A percentile compares a stretch with the other conserved stretches of the same genome.
Conservation (phyloP, 2,113 vertebrate genomes). For the Sphyrna mokarran region DNA sequence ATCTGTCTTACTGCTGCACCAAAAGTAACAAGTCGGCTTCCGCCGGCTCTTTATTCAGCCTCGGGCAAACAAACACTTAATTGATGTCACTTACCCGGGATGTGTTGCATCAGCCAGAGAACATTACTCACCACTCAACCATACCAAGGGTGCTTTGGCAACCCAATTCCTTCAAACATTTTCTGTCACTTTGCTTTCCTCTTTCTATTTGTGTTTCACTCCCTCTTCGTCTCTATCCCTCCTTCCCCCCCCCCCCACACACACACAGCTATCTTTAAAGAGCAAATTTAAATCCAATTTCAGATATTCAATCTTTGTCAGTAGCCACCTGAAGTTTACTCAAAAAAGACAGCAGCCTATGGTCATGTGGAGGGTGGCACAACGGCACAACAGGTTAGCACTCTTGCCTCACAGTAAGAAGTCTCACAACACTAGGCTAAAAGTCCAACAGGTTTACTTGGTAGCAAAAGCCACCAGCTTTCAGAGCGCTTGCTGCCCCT, state of each 20-base stretch:
- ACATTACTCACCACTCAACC: neutral
- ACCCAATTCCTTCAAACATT: neutral
- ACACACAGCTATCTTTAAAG: neutral
- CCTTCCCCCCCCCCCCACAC: neutral
- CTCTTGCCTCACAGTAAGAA: too few species aligned
- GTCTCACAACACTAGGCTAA: too few species aligned
- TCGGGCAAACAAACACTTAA: neutral
- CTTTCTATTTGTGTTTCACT: neutral
- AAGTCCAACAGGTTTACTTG: too few species aligned
- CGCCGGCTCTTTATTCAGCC: neutral
- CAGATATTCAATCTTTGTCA: neutral
- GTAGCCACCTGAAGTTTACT: too few species aligned
- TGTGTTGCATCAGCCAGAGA: slow-evolving; percentile 26
- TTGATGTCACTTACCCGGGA: neutral
- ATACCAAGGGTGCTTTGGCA: neutral
- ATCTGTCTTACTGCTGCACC: neutral
- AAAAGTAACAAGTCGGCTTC: neutral
- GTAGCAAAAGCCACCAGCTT: too few species aligned
- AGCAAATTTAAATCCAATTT: neutral
- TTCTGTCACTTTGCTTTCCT: neutral
- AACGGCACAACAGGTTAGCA: too few species aligned
- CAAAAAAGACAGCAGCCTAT: too few species aligned
- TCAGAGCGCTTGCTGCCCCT: too few species aligned
- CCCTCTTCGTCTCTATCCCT: neutral
- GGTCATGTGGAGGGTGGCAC: too few species aligned